A percentile compares a stretch with the other conserved stretches of the same genome.
Evolutionary conservation across 2,888 invertebrate species (phyloP).

Genomic region (Cyclophora punctaria): DNA sequence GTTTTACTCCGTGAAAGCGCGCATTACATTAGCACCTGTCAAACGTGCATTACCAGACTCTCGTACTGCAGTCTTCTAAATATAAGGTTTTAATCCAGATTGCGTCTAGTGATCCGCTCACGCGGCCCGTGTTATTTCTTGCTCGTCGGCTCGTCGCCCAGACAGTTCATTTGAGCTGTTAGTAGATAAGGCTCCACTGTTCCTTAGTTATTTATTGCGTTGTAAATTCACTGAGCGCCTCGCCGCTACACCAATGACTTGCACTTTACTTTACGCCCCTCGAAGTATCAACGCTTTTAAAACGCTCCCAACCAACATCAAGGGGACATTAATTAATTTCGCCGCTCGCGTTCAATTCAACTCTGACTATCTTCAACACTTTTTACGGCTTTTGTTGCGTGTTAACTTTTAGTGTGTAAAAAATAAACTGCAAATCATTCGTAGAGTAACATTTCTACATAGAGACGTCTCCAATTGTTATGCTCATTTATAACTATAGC

Average conservation of each 20-base stretch:
- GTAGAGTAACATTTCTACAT: too few relatives aligned
- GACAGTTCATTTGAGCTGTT: conserved; percentile 66
- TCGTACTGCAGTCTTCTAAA: conserved; percentile 6
- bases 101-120: conserved; percentile 8
- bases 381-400: conserved; percentile 27
- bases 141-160: conserved; percentile 19
- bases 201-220: conserved; percentile 59
- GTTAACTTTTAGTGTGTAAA: conserved; percentile 16
- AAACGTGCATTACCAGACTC: too few relatives aligned
- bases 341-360: conserved; percentile 49
- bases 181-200: conserved; percentile 57
- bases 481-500: too few relatives aligned
- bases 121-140: conserved; percentile 29
- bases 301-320: conserved; percentile 48
- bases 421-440: too few relatives aligned
- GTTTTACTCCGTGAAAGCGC: too few relatives aligned
- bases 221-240: conserved; percentile 47
- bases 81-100: conserved; percentile 15
- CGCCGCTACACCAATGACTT: conserved; percentile 54
- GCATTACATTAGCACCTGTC: too few relatives aligned
- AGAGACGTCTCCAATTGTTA: too few relatives aligned
- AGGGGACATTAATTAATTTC: conserved; percentile 68
- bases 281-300: conserved; percentile 46
- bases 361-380: conserved; percentile 41
- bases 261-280: conserved; percentile 42